phyloP scores from a whole-genome alignment of 2,888 invertebrate species.

The Rotaria socialis region DNA sequence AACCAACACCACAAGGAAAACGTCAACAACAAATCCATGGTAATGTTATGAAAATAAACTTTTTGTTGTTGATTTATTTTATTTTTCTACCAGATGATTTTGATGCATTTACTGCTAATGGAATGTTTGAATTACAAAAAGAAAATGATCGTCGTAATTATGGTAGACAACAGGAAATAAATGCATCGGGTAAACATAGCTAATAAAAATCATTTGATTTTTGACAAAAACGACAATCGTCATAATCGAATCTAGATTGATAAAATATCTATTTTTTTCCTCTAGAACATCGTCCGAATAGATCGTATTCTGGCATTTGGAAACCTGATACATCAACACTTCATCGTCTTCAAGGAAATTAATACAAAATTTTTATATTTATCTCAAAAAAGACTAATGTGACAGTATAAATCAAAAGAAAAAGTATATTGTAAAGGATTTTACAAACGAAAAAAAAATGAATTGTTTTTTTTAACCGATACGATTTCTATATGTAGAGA shows the following conservation, averaged over 20 bases:
- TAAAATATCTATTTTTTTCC: background rate
- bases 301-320: background rate
- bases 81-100: background rate
- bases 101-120: background rate
- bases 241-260: too few species aligned
- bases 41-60: background rate
- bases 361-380: background rate
- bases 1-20: background rate
- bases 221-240: background rate
- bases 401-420: background rate
- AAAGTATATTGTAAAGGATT: background rate
- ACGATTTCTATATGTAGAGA: conserved; percentile 2
- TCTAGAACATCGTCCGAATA: background rate
- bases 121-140: background rate
- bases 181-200: background rate
- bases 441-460: background rate
- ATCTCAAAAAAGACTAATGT: background rate
- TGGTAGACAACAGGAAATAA: background rate
- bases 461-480: background rate
- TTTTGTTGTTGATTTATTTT: background rate
- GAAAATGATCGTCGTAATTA: background rate
- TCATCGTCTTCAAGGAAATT: conserved; percentile 21
- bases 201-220: background rate
- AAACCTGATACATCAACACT: conserved; percentile 7
- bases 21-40: background rate